A percentile compares a stretch with the other conserved stretches of the same genome.
These are phyloP conservation scores for Tinamus guttatus DNA, from an alignment of 2,113 vertebrate species.

Conservation along the genomic window DNA sequence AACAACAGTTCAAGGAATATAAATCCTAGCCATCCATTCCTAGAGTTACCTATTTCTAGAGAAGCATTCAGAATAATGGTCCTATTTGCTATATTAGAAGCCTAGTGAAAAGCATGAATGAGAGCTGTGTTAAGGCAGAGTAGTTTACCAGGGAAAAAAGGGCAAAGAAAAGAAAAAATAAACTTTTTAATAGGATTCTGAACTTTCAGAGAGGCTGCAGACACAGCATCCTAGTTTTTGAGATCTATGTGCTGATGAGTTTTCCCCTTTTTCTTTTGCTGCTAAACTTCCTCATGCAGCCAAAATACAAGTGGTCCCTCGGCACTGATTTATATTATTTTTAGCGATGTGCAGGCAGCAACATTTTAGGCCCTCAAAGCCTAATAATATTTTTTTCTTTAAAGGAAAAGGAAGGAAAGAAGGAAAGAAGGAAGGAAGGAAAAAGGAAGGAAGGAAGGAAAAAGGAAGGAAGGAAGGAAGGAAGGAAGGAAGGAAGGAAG, in stretches of 20 bases:
- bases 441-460: too few relatives aligned
- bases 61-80: neutral
- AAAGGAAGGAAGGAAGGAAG: too few relatives aligned
- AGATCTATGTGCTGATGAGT: slow-evolving; percentile 15
- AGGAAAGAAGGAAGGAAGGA: too few relatives aligned
- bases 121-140: neutral
- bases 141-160: neutral
- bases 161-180: neutral
- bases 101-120: neutral
- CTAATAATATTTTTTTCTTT: slow-evolving; percentile 1
- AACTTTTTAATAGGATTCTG: slow-evolving; percentile 22
- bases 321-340: slow-evolving; percentile 62
- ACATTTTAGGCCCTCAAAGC: slow-evolving; percentile 28
- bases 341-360: slow-evolving; percentile 52
- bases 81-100: neutral
- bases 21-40: neutral
- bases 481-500: too few relatives aligned
- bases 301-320: slow-evolving; percentile 36
- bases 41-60: neutral
- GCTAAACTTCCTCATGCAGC: slow-evolving; percentile 43
- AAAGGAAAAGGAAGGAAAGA: neutral
- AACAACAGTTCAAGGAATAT: neutral
- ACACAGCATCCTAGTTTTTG: slow-evolving; percentile 33
- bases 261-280: slow-evolving; percentile 36
- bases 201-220: slow-evolving; percentile 26